A percentile compares a stretch with the other conserved stretches of the same genome.
phyloP scores from a whole-genome alignment of 2,113 vertebrate species.

The Lophius piscatorius region DNA sequence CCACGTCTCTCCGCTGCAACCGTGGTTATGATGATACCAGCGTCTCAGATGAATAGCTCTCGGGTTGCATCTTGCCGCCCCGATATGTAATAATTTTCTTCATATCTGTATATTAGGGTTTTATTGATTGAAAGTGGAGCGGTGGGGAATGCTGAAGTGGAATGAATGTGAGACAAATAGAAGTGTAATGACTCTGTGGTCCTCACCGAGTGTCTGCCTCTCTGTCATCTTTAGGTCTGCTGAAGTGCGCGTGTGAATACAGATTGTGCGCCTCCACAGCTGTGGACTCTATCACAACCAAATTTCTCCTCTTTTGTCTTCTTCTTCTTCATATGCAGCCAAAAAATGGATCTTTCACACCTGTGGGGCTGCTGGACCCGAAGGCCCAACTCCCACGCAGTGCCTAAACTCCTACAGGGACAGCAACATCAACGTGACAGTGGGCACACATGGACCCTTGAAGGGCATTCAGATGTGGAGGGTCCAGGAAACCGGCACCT shows the following conservation, averaged over 20 bases:
- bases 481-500: conserved; percentile 90
- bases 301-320: conserved; percentile 10
- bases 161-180: conserved; percentile 39
- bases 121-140: conserved; percentile 26
- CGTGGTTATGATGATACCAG: conserved; percentile 12
- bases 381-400: conserved; percentile 91
- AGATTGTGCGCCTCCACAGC: conserved; percentile 12
- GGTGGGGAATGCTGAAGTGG: conserved; percentile 21
- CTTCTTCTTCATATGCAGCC: conserved; percentile 49
- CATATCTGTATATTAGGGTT: conserved; percentile 24
- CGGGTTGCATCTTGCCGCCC: neutral
- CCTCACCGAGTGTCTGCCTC: conserved; percentile 11
- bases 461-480: conserved; percentile 94
- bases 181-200: conserved; percentile 24
- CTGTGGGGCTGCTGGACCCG: conserved; percentile 91
- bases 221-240: conserved; percentile 33
- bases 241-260: conserved; percentile 9
- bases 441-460: conserved; percentile 86
- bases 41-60: conserved; percentile 2
- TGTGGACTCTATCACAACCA: conserved; percentile 19
- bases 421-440: conserved; percentile 89
- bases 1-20: conserved; percentile 12
- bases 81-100: neutral
- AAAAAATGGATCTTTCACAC: conserved; percentile 90
- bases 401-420: conserved; percentile 92